Evolutionary conservation across 1,140 invertebrate species (phyloP).

Genomic region (Trachelipus rathkii): DNA sequence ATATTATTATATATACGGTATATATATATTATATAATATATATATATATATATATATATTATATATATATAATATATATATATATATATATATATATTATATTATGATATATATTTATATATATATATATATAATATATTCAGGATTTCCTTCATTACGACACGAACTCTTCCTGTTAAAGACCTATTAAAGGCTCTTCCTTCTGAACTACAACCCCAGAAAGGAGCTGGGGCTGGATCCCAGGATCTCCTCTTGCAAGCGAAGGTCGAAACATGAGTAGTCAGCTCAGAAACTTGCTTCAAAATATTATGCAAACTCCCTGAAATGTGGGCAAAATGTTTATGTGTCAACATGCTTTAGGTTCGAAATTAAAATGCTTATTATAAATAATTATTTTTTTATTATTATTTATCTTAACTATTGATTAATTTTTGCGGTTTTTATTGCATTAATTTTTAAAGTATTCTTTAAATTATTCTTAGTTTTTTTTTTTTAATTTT

Average conservation of each 20-base stretch:
- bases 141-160: constrained; percentile 56
- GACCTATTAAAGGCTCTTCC: constrained; percentile 46
- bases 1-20: no score
- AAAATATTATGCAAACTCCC: constrained; percentile 65
- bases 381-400: background rate
- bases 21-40: background rate
- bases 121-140: background rate
- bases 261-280: constrained; percentile 92
- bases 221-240: constrained; percentile 18
- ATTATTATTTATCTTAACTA: no score
- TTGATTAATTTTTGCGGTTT: no score
- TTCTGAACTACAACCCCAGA: constrained; percentile 26
- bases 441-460: no score
- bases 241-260: constrained; percentile 87
- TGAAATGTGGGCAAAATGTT: constrained; percentile 84
- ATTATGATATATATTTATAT: background rate
- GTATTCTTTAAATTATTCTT: no score
- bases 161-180: constrained; percentile 55
- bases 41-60: background rate
- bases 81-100: constrained; percentile 15
- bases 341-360: constrained; percentile 76
- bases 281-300: constrained; percentile 81
- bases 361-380: constrained; percentile 41
- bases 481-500: no score
- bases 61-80: constrained; percentile 15